These are phyloP conservation scores for Chromobotia macracanthus DNA, from an alignment of 2,797 vertebrate species.

Conservation along the genomic window DNA sequence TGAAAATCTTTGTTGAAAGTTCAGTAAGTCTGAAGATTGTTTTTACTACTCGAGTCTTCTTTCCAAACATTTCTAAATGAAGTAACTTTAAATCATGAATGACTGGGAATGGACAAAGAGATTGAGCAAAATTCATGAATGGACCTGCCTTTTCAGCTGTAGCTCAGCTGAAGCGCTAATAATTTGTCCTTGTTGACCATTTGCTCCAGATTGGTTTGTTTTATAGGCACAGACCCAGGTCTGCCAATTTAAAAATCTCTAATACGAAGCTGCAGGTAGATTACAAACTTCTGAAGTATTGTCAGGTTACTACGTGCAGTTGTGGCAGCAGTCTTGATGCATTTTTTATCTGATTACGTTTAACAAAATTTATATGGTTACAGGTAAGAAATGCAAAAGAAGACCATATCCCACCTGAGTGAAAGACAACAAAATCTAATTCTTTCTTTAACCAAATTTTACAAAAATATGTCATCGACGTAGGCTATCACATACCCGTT, in stretches of 20 bases:
- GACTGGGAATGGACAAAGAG: conserved; percentile 17
- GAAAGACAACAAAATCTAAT: background rate
- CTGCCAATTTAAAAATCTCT: background rate
- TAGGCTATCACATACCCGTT: no score
- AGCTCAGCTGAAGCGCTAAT: conserved; percentile 46
- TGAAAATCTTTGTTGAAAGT: background rate
- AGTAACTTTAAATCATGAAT: conserved; percentile 29
- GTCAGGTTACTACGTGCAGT: conserved; percentile 41
- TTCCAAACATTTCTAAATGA: conserved; percentile 1
- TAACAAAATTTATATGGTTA: conserved; percentile 40
- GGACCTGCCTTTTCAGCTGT: conserved; percentile 31
- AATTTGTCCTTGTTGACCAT: conserved; percentile 40
- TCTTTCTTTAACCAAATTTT: background rate
- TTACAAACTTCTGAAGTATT: conserved; percentile 13
- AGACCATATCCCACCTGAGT: background rate
- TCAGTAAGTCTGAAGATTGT: background rate
- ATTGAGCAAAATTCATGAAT: conserved; percentile 41
- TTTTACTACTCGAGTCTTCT: background rate
- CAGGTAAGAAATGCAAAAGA: background rate
- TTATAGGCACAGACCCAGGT: conserved; percentile 10
- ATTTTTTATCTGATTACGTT: conserved; percentile 41
- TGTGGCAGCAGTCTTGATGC: conserved; percentile 42
- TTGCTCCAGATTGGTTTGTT: conserved; percentile 26
- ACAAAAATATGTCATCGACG: no score
- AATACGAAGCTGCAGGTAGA: background rate